Conservation (phyloP, 2,113 vertebrate genomes). For the Eonycteris spelaea region DNA sequence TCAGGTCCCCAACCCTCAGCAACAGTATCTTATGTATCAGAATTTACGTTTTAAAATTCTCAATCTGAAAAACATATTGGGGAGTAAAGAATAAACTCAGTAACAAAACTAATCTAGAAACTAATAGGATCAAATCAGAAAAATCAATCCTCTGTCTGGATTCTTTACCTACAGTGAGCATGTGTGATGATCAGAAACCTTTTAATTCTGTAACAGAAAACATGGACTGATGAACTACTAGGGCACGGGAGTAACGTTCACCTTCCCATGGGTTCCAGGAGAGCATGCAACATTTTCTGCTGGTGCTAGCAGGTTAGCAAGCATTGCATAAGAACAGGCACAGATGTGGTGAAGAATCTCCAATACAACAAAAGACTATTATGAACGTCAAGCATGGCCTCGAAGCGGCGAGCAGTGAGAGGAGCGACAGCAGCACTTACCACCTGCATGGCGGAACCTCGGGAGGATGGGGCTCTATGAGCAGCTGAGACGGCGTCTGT, state of each 20-base stretch:
- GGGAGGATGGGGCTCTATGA: slow-evolving; percentile 97
- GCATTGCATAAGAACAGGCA: background rate
- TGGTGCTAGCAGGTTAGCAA: background rate
- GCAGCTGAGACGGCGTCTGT: slow-evolving; percentile 97
- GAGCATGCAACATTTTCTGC: background rate
- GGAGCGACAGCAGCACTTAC: slow-evolving; percentile 84
- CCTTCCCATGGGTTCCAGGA: background rate
- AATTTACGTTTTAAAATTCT: background rate
- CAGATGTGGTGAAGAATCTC: background rate
- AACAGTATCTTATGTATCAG: background rate
- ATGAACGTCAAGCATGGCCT: background rate
- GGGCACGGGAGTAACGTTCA: background rate
- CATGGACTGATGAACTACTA: background rate
- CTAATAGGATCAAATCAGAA: background rate
- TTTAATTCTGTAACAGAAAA: background rate
- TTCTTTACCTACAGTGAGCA: background rate
- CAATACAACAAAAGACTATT: background rate
- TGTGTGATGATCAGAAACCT: background rate
- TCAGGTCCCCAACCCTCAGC: background rate
- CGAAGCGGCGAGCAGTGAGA: background rate
- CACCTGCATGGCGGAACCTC: slow-evolving; percentile 99
- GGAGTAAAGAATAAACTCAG: background rate
- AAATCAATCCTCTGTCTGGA: background rate
- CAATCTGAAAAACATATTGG: background rate
- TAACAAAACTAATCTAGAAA: slow-evolving; percentile 26